These are phyloP conservation scores for Brachionus rotundiformis DNA, from an alignment of 1,140 invertebrate genomes.

Conservation along the genomic window DNA sequence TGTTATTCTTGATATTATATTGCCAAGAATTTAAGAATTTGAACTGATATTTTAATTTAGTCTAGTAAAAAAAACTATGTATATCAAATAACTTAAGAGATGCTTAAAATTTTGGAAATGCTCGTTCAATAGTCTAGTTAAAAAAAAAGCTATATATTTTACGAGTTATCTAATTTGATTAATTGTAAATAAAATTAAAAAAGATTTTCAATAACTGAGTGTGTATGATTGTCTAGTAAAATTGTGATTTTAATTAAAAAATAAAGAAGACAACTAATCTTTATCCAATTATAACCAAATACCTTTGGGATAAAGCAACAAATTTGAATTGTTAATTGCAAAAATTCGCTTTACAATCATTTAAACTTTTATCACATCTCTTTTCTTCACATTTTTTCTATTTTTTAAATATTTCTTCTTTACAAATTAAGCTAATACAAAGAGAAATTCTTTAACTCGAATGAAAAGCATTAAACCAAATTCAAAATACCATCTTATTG, in stretches of 20 bases:
- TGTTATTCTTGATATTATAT: neutral
- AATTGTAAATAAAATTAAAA: neutral
- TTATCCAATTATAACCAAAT: neutral
- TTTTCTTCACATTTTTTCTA: neutral
- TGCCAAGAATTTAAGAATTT: neutral
- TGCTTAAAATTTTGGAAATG: neutral
- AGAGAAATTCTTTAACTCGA: neutral
- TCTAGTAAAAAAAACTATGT: neutral
- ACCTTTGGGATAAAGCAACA: constrained; percentile 1
- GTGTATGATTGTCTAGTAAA: neutral
- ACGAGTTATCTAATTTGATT: constrained; percentile 6
- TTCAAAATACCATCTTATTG: neutral
- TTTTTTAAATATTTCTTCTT: neutral
- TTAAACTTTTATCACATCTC: neutral
- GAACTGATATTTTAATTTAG: neutral
- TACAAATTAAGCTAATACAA: neutral
- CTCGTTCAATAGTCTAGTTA: neutral
- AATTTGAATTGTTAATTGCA: neutral
- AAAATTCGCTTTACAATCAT: neutral
- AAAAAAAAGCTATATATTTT: neutral
- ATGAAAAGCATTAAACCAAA: neutral
- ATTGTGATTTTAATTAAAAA: constrained; percentile 10
- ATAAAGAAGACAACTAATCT: constrained; percentile 1
- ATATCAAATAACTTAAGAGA: neutral
- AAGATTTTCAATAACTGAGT: neutral